Percentiles rank a stretch among this genome's conserved stretches.
These are phyloP conservation scores for Trissolcus brochymenae DNA, from an alignment of 2,888 invertebrate genomes.

Conservation along the genomic window DNA sequence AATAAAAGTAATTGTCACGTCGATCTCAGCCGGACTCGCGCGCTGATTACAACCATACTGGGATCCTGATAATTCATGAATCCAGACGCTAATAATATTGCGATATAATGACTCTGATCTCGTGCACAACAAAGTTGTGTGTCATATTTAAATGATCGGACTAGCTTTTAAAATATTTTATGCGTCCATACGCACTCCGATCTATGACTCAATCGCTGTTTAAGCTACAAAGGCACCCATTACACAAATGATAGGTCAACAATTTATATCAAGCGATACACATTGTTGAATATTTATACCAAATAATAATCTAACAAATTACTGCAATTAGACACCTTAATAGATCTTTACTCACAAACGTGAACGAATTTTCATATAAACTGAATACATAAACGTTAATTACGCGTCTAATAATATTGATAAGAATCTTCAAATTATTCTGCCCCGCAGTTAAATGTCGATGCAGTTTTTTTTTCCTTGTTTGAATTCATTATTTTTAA, in stretches of 20 bases:
- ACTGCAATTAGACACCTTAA: constrained; percentile 15
- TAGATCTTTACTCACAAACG: constrained; percentile 5
- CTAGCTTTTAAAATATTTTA: background rate
- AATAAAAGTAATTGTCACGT: too few species aligned
- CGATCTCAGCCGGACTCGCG: too few species aligned
- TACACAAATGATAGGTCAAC: constrained; percentile 37
- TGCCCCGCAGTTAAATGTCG: background rate
- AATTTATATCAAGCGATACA: constrained; percentile 6
- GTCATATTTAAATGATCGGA: constrained; percentile 12
- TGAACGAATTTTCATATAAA: background rate
- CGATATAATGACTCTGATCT: constrained; percentile 25
- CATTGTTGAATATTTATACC: too few species aligned
- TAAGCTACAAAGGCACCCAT: constrained; percentile 8
- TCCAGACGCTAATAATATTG: constrained; percentile 26
- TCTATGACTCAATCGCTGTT: constrained; percentile 29
- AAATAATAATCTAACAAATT: constrained; percentile 26
- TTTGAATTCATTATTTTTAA: background rate
- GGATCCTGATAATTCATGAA: constrained; percentile 32
- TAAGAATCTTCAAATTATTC: constrained; percentile 11
- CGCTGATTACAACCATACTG: too few species aligned
- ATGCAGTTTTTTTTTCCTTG: background rate
- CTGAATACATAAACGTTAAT: constrained; percentile 7
- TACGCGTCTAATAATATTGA: constrained; percentile 17
- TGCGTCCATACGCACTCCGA: background rate
- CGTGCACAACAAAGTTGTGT: constrained; percentile 16